Percentiles rank a stretch among this genome's conserved stretches.
Evolutionary conservation across 2,113 vertebrate genomes (phyloP).

Genomic region (Sander lucioperca): DNA sequence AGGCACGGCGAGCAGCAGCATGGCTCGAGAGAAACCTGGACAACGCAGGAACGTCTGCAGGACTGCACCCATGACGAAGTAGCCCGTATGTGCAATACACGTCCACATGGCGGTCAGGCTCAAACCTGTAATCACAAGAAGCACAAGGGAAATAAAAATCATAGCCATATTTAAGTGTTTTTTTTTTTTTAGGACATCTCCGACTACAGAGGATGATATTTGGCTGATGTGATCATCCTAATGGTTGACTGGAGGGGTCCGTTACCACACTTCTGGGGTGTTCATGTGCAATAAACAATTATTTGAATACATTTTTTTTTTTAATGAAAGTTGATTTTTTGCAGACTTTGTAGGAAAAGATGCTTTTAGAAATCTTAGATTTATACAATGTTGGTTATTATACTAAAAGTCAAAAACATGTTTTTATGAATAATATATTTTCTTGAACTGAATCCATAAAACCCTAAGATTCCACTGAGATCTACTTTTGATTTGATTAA

Average conservation of each 20-base stretch:
- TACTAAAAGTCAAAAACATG: too few relatives aligned
- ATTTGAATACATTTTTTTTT: not conserved
- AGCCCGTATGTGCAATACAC: slow-evolving; percentile 78
- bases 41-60: slow-evolving; percentile 86
- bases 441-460: too few relatives aligned
- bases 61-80: slow-evolving; percentile 78
- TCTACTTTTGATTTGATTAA: not conserved
- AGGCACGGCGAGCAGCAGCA: slow-evolving; percentile 82
- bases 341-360: not conserved
- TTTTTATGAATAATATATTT: too few relatives aligned
- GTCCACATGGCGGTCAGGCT: slow-evolving; percentile 82
- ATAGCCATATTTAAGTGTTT: not conserved
- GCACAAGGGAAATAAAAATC: not conserved
- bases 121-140: slow-evolving; percentile 63
- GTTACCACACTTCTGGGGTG: too few relatives aligned
- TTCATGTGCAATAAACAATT: not conserved
- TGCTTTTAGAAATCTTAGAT: not conserved
- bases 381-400: too few relatives aligned
- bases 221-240: not conserved
- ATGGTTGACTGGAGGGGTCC: too few relatives aligned
- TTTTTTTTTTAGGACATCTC: not conserved
- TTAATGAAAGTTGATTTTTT: not conserved
- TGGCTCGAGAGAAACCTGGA: slow-evolving; percentile 61
- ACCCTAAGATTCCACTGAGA: too few relatives aligned
- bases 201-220: not conserved